Evolutionary conservation across 2,888 invertebrate species (phyloP).

Genomic region (Pristionchus entomophagus): DNA sequence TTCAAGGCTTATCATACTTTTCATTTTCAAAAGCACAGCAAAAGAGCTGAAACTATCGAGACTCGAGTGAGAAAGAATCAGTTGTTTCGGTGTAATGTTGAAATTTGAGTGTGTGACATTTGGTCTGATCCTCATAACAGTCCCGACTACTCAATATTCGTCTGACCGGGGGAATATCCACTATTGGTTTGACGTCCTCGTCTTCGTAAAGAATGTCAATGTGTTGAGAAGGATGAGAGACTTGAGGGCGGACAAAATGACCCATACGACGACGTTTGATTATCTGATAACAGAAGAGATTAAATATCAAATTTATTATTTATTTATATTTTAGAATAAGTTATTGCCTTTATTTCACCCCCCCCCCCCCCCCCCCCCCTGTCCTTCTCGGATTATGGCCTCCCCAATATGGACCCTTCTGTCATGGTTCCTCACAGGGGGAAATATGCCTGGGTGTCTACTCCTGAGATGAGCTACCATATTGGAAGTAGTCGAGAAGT

Average conservation of each 20-base stretch:
- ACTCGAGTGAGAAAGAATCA: too few relatives aligned
- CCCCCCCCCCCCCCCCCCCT: neutral
- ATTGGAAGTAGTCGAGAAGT: constrained; percentile 26
- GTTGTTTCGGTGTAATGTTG: too few relatives aligned
- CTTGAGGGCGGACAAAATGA: neutral
- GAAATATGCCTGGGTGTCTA: constrained; percentile 19
- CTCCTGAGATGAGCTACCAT: constrained; percentile 17
- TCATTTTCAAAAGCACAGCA: too few relatives aligned
- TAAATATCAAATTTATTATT: neutral
- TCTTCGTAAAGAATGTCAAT: neutral
- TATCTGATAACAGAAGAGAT: neutral
- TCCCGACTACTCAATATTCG: neutral
- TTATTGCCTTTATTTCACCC: neutral
- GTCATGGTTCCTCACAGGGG: neutral
- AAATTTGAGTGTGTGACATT: too few relatives aligned
- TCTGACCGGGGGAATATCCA: neutral
- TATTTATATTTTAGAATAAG: neutral
- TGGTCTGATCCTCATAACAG: too few relatives aligned
- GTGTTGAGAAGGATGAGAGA: neutral
- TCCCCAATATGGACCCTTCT: neutral
- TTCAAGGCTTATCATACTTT: too few relatives aligned
- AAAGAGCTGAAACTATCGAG: too few relatives aligned
- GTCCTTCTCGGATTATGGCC: neutral
- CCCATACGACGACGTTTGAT: neutral
- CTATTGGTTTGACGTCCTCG: neutral